phyloP scores from a whole-genome alignment of 2,888 invertebrate genomes.

The Bibio marci region DNA sequence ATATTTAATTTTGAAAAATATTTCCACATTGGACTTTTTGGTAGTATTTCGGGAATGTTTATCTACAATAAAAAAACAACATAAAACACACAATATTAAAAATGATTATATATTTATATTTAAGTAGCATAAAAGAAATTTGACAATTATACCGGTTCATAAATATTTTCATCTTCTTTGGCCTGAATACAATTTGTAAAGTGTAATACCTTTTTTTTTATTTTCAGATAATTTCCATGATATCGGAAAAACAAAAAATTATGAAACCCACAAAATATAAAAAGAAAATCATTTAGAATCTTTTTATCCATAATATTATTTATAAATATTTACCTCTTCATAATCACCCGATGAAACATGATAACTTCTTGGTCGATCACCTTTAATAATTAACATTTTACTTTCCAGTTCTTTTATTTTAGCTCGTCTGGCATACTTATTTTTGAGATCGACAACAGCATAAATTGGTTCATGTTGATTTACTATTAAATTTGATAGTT shows the following conservation, averaged over 20 bases:
- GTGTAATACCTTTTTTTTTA: constrained; percentile 1
- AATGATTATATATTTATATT: not conserved
- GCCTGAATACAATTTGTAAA: constrained; percentile 3
- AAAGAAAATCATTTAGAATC: not conserved
- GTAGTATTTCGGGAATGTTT: constrained; percentile 14
- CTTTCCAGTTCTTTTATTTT: constrained; percentile 13
- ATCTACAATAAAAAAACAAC: constrained; percentile 12
- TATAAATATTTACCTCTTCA: constrained; percentile 13
- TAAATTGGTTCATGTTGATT: constrained; percentile 16
- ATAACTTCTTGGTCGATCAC: constrained; percentile 12
- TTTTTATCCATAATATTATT: too few relatives aligned
- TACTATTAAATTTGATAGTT: not conserved
- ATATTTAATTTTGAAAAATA: constrained; percentile 18
- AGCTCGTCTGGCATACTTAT: constrained; percentile 17
- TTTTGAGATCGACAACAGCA: constrained; percentile 20
- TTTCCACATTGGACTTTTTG: constrained; percentile 13
- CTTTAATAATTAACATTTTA: constrained; percentile 6
- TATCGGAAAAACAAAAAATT: too few relatives aligned
- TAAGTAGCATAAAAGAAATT: not conserved
- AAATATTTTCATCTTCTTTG: constrained; percentile 17
- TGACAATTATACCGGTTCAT: constrained; percentile 18
- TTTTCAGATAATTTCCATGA: too few relatives aligned
- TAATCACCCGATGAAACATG: constrained; percentile 14
- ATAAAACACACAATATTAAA: not conserved
- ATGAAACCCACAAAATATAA: not conserved